A percentile compares a stretch with the other conserved stretches of the same genome.
Conservation (phyloP, 2,888 invertebrate genomes). For the Macrostomum cliftonense region DNA sequence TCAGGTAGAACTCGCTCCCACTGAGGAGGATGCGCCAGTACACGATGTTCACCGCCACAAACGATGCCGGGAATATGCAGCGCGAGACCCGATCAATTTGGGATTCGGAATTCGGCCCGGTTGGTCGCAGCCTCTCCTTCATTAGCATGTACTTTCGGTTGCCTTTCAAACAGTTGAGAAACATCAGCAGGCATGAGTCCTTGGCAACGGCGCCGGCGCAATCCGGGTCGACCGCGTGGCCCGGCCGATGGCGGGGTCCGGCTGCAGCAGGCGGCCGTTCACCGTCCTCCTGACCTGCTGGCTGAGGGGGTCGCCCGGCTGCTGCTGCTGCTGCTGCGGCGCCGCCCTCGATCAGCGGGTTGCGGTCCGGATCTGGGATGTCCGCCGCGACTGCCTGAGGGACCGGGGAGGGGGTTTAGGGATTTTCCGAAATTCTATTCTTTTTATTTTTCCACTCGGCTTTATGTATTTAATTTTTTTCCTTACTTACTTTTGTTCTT, state of each 20-base stretch:
- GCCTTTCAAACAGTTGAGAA: conserved; percentile 15
- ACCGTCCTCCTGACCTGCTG: background rate
- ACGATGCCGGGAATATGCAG: conserved; percentile 16
- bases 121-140: conserved; percentile 8
- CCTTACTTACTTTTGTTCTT: too few relatives aligned
- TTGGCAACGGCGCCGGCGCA: background rate
- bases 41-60: conserved; percentile 15
- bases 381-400: too few relatives aligned
- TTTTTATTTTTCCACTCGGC: too few relatives aligned
- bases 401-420: too few relatives aligned
- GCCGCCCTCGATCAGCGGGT: background rate
- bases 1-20: too few relatives aligned
- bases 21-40: conserved; percentile 12
- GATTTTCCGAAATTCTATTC: too few relatives aligned
- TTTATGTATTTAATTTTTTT: too few relatives aligned
- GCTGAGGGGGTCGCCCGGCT: too few relatives aligned
- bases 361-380: too few relatives aligned
- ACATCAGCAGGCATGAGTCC: conserved; percentile 15
- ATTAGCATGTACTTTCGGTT: conserved; percentile 13
- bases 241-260: background rate
- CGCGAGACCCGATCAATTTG: conserved; percentile 15
- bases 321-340: too few relatives aligned
- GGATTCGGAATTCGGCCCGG: conserved; percentile 14
- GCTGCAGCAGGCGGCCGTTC: conserved; percentile 9
- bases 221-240: too few relatives aligned